Evolutionary conservation across 2,797 vertebrate species (phyloP), one percentile per base, ranked within the genome.

Genomic region (Hirundo rustica): DNA sequence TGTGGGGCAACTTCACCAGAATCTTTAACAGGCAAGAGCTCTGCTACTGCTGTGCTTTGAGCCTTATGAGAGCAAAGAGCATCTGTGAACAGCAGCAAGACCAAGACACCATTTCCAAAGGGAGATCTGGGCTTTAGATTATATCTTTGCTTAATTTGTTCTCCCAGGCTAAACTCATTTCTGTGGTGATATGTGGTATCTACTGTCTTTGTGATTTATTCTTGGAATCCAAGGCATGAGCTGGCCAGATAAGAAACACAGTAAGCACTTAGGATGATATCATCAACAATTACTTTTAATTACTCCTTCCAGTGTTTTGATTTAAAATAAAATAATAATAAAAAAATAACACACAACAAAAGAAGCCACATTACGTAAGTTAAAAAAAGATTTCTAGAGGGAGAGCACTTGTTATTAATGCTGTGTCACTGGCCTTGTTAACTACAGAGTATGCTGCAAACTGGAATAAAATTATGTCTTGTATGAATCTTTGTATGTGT

Each of bases 201-300:
- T 93, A 58, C 88, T 96, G 74, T 90, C 95, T 95, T 95, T 79
- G 88, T 97, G 96, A 96, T 97, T 97, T 97, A 96, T 96, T 95
- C 38, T 57, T 92, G 91, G 93, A 92, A 95, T 95, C 81, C 85
- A 91, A 96, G 86, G 95, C 92, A 89, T 70, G 93, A 90, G 88
- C 76, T 94, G 82, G 91, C 66, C 92, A 91, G 95, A 96, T 95
- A 95, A 96, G 93, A 92, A 95, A 68, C 55, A 65, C 66, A 88
- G 94, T 93, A 78, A 95, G 71, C 76, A 95, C 66, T 96, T 96
- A 95, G 86, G 64, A 65, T 88, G 95, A 97, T 97, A 96, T 32
- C 74, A 92, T 97, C 95, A 95, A 72, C 58, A 92, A 92, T 95
- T 96, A 93, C 68, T 93, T 94, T 91, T 96, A 96, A 97, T 95